Conservation (phyloP, 2,113 vertebrate species). For the Cervus canadensis region DNA sequence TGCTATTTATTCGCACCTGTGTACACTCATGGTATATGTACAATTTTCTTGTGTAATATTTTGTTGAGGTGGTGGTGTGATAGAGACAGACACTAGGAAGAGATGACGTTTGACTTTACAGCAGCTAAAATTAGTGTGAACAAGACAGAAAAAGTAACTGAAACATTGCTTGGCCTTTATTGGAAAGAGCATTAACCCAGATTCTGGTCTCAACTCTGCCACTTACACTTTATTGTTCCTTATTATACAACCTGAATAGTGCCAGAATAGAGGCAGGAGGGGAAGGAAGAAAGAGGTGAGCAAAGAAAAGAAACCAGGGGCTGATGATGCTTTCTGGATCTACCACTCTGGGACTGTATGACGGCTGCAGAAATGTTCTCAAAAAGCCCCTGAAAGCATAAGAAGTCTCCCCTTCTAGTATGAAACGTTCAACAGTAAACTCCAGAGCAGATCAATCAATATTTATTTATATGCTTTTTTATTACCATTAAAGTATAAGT, state of each 20-base stretch:
- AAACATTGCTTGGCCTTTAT: not conserved
- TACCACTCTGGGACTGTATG: not conserved
- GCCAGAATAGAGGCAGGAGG: not conserved
- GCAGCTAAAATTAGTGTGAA: slow-evolving; percentile 9
- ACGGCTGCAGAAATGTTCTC: not conserved
- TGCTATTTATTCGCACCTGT: not conserved
- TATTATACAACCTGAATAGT: not conserved
- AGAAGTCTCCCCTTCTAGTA: not conserved
- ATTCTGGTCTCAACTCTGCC: not conserved
- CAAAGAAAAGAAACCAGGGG: not conserved
- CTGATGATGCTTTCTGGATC: not conserved
- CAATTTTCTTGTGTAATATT: not conserved
- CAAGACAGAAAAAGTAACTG: not conserved
- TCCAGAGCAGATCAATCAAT: not conserved
- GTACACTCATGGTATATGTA: not conserved
- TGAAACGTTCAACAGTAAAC: not conserved
- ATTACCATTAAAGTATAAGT: not conserved
- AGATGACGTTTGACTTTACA: not conserved
- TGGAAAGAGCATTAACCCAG: not conserved
- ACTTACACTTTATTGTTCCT: not conserved
- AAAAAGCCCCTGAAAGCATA: not conserved
- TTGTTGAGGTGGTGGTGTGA: not conserved
- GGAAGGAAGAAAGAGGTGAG: not conserved
- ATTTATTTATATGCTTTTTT: not conserved
- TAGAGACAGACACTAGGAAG: not conserved